Evolutionary conservation across 2,888 invertebrate species (phyloP).

Genomic region (Ctena decussata): DNA sequence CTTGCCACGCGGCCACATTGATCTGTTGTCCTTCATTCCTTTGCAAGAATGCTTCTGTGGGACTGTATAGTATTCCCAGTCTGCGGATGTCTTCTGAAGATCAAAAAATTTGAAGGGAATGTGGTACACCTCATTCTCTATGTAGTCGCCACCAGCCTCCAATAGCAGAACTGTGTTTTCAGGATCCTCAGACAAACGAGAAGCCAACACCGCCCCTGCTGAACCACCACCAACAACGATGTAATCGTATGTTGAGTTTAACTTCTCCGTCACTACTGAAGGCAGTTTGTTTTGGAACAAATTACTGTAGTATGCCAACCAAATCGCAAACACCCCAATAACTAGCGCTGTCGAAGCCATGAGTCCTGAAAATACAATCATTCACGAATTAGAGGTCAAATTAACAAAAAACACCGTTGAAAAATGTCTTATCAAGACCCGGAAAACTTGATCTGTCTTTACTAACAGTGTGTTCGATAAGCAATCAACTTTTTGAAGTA

Average conservation of each 20-base stretch:
- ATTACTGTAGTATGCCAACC: neutral
- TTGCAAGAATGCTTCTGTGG: constrained; percentile 81
- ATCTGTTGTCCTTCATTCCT: constrained; percentile 88
- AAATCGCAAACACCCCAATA: neutral
- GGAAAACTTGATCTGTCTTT: no score
- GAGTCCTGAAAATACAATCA: neutral
- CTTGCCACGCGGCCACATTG: constrained; percentile 96
- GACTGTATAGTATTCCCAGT: constrained; percentile 87
- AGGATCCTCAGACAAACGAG: constrained; percentile 79
- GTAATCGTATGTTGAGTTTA: neutral
- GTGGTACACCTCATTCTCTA: constrained; percentile 83
- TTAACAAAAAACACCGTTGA: no score
- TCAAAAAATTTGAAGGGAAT: constrained; percentile 87
- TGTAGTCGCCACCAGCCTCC: no score
- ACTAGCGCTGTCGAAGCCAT: neutral
- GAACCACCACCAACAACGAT: constrained; percentile 11
- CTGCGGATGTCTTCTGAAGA: constrained; percentile 75
- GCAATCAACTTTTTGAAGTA: no score
- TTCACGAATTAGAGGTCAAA: no score
- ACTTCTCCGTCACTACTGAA: neutral
- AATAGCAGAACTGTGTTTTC: constrained; percentile 81
- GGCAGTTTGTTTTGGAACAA: neutral
- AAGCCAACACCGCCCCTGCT: neutral
- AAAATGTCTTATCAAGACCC: no score
- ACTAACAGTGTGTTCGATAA: no score